phyloP scores from a whole-genome alignment of 2,113 vertebrate species.

The Mastomys coucha region DNA sequence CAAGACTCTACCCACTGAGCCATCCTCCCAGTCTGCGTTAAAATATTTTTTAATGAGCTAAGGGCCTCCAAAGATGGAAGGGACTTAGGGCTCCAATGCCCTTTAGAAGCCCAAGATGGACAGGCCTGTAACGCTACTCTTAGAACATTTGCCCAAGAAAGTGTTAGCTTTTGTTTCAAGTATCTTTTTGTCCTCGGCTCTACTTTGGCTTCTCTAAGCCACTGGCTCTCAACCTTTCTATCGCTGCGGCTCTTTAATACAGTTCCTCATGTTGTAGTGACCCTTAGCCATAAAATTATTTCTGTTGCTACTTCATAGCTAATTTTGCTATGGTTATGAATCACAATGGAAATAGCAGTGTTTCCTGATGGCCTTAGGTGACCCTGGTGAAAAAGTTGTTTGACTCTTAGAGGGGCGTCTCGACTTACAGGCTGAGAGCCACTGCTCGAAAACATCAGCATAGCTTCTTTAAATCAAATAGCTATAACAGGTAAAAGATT shows the following conservation, averaged over 20 bases:
- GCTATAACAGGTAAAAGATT: not conserved
- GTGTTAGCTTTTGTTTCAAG: conserved; percentile 12
- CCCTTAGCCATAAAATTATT: not conserved
- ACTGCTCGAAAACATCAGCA: not conserved
- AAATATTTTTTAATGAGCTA: not conserved
- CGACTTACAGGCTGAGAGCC: not conserved
- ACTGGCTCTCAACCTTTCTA: not conserved
- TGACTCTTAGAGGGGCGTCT: not conserved
- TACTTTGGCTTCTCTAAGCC: not conserved
- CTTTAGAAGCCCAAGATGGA: not conserved
- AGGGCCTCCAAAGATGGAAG: not conserved
- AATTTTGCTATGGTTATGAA: not conserved
- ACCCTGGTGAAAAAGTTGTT: not conserved
- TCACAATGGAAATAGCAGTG: not conserved
- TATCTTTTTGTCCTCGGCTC: not conserved
- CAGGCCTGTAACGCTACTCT: not conserved
- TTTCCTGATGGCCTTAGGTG: not conserved
- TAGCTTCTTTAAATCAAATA: not conserved
- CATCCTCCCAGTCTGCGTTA: not conserved
- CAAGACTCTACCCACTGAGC: not conserved
- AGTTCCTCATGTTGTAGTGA: not conserved
- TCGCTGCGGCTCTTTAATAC: not conserved
- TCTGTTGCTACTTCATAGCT: not conserved
- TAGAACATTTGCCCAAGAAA: not conserved
- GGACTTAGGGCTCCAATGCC: not conserved